Evolutionary conservation across 2,888 invertebrate species (phyloP), one percentile per base, ranked within the genome.

Genomic region (Acleris literana): DNA sequence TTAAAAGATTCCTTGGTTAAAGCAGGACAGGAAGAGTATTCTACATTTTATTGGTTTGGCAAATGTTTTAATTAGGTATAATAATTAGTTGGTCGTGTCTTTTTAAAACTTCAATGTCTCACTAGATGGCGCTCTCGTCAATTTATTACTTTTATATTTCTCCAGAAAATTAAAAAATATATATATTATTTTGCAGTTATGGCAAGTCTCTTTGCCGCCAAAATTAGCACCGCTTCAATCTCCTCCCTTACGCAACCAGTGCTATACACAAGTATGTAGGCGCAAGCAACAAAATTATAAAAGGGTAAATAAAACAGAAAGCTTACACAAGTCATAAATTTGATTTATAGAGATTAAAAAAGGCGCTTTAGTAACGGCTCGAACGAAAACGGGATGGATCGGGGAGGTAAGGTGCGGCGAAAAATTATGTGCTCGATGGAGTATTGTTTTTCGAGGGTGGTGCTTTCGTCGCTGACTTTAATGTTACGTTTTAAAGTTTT

Each of bases 291-390:
- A 87, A 88, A 91, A 92, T 92, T 92, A 92, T 91, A 88, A 91
- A 92, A 90, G 91, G 92, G 92, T 92, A 92, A 92, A 92, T 92
- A 92, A 91, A 92, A 92, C 92, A 92, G 90, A 90, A 90, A 92
- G 92, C 92, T 92, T 92, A 92, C 91, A 92, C 92, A 92, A 92
- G 89, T 92, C 92, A 92, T 92, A 92, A 92, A 92, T 92, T 91
- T 92, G 92, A 92, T 92, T 92, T 92, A 92, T 92, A 89, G 92
- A 92, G 92, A 92, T 92, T 92, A 92, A 92, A 92, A 92, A 92
- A 92, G 92, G 90, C 90, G 92, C 91, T 90, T 90, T 91, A 89
- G 90, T 89, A 89, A 88, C 87, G 87, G 91, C 90, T 91, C 89
- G 89, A 90, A 90, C 91, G 90, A 88, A 90, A 89, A 90, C 88